Base-by-base conservation (phyloP, 1,140 invertebrate genomes). In the Saccostrea glomerata region DNA sequence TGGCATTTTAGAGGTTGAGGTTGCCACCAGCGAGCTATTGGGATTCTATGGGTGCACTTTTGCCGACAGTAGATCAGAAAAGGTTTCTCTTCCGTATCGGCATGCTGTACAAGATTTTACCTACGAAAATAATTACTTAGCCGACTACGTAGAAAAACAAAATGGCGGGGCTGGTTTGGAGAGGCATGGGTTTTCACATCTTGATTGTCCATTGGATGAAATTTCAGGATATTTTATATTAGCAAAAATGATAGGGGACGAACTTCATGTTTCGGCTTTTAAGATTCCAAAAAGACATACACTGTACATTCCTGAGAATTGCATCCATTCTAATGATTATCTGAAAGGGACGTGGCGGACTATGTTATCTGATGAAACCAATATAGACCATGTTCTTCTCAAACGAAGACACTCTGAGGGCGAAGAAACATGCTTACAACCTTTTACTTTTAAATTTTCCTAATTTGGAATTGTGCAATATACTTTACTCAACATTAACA, bases 101-200 rank as follows among this genome's bases (percentile, higher is more conserved):
- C 89, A 90, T 77, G 89, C 87, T 54, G 86, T 90, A 13, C 87
- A 88, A 47, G 89, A 90, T 58, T 90, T 90, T 77, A 88, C 87
- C 17, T 90, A 90, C 40, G 84, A 90, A 63, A 87, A 89, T 30
- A 47, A 84, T 23, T 90, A 90, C 66, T 56, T 90, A 54, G 55
- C 89, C 17, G 90, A 90, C 11, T 90, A 90, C 60, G 90, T 90
- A 6, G 36, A 70, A 6, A 47, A 82, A 55, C 13, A 60, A 54
- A 87, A 90, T 36, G 90, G 90, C 12, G 90, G 90, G 17, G 66
- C 88, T 11, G 90, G 90, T n/a, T 70, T 90, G 15, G 90, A 90
- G 73, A 87, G 20, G 30, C 90, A 90, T 55, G 88, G 86, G 17
- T 90, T 90, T 82, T 86, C 90, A 2, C 90, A 90, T 85, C 55